Percentiles rank a stretch among this genome's conserved stretches.
These are phyloP conservation scores for Anguilla anguilla DNA, from an alignment of 2,797 vertebrate genomes.

Conservation along the genomic window DNA sequence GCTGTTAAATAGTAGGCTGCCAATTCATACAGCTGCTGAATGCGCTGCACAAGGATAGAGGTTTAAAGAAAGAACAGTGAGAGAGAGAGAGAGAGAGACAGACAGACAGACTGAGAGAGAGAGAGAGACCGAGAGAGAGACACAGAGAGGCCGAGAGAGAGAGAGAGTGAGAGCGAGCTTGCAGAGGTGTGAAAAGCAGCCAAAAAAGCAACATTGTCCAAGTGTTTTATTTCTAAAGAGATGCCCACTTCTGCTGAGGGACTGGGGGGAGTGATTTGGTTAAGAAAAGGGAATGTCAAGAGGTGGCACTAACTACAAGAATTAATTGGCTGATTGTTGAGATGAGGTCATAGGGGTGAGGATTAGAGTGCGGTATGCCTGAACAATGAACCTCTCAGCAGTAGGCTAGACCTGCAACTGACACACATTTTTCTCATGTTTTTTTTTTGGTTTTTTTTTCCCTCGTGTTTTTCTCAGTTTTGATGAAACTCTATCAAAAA, in stretches of 20 bases:
- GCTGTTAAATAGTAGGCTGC: not conserved
- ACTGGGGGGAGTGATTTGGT: not conserved
- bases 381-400: not conserved
- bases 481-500: not conserved
- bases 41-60: not conserved
- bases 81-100: not conserved
- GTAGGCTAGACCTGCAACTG: not conserved
- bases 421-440: not conserved
- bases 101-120: not conserved
- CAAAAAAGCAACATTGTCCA: conserved; percentile 9
- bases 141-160: not conserved
- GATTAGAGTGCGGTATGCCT: not conserved
- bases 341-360: not conserved
- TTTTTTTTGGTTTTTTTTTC: not conserved
- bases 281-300: not conserved
- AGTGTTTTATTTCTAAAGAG: not conserved
- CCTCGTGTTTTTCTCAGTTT: not conserved
- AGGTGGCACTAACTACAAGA: not conserved
- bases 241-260: not conserved
- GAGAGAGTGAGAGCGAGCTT: not conserved
- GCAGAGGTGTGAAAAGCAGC: not conserved
- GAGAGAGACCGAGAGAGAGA: not conserved
- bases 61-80: not conserved
- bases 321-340: not conserved
- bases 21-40: not conserved